Percentiles rank a stretch among this genome's conserved stretches.
Evolutionary conservation across 2,888 invertebrate genomes (phyloP).

Genomic region (Dilophus febrilis): DNA sequence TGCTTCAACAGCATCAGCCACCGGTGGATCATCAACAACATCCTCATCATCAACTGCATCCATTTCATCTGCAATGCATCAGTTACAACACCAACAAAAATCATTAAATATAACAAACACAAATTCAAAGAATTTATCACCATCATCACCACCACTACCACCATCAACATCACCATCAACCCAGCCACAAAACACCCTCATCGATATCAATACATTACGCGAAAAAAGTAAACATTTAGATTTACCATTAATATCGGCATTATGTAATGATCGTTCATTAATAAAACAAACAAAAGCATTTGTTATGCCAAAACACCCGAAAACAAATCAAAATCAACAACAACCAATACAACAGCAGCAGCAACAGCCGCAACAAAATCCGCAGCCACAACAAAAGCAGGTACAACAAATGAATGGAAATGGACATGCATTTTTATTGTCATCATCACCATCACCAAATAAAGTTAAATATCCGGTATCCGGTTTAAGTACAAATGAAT

Average conservation of each 20-base stretch:
- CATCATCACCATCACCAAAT: conserved; percentile 22
- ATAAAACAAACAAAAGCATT: conserved; percentile 78
- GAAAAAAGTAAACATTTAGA: conserved; percentile 82
- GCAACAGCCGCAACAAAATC: conserved; percentile 13
- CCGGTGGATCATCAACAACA: conserved; percentile 7
- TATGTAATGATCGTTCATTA: conserved; percentile 82
- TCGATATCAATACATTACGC: conserved; percentile 67
- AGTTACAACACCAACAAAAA: not conserved
- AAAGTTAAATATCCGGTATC: conserved; percentile 50
- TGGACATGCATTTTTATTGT: conserved; percentile 28
- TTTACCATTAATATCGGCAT: conserved; percentile 78
- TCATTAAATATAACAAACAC: not conserved
- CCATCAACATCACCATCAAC: conserved; percentile 23
- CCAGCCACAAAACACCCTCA: conserved; percentile 20
- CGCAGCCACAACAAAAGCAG: conserved; percentile 17
- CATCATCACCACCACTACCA: conserved; percentile 34
- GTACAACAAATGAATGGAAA: not conserved
- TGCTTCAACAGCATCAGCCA: conserved; percentile 15
- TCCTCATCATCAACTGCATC: conserved; percentile 1
- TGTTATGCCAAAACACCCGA: conserved; percentile 43
- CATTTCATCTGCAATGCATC: not conserved
- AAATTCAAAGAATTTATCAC: conserved; percentile 16
- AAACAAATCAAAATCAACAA: conserved; percentile 10
- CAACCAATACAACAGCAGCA: conserved; percentile 1
- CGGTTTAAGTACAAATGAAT: conserved; percentile 41